Conservation (phyloP, 2,797 vertebrate species). For the Myotis findleyi region DNA sequence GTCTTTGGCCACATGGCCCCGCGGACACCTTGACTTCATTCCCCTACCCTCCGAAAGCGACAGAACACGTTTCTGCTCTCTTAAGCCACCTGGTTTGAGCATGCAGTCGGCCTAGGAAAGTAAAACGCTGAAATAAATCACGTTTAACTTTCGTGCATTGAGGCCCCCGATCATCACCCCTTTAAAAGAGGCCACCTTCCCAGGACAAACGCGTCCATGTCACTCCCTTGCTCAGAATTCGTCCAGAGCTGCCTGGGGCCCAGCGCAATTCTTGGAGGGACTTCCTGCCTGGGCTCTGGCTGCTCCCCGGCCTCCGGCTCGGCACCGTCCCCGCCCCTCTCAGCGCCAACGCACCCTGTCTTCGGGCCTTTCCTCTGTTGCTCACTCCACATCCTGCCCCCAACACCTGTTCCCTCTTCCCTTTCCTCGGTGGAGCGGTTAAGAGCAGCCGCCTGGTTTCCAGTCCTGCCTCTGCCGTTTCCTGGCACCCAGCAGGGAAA, state of each 20-base stretch:
- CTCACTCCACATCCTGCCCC: not conserved
- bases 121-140: not conserved
- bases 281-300: not conserved
- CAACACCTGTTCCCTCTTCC: not conserved
- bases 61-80: not conserved
- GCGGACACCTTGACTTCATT: not conserved
- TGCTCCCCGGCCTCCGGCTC: not conserved
- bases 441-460: not conserved
- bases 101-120: not conserved
- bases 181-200: not conserved
- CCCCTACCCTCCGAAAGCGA: not conserved
- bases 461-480: not conserved
- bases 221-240: not conserved
- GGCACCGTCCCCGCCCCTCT: not conserved
- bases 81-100: not conserved
- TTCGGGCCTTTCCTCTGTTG: not conserved
- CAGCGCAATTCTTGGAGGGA: not conserved
- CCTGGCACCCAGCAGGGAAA: not conserved
- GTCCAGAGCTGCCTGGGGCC: not conserved
- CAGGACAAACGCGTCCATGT: not conserved
- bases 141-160: not conserved
- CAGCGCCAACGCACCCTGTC: not conserved
- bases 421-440: not conserved
- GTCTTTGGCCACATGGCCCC: not conserved
- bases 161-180: not conserved